Conservation (phyloP, 2,888 invertebrate genomes). For the Lasioglossum morio region DNA sequence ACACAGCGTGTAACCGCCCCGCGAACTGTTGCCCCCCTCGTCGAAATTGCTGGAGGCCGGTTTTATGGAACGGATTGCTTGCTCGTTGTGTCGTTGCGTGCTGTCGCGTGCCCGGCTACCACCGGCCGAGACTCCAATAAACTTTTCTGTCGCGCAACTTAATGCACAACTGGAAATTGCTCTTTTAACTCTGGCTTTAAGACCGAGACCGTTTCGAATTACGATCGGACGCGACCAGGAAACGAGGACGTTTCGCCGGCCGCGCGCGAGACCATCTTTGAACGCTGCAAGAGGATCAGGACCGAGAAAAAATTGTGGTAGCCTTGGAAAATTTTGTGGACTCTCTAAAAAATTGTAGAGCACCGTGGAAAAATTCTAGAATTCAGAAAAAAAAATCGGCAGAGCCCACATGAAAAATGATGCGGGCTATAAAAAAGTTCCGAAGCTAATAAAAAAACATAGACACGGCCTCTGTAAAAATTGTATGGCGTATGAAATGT, state of each 20-base stretch:
- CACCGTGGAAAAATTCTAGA: background rate
- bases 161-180: slow-evolving; percentile 15
- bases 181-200: background rate
- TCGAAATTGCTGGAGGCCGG: background rate
- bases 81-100: background rate
- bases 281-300: background rate
- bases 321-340: no score
- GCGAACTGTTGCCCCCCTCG: background rate
- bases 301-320: background rate
- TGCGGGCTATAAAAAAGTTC: no score
- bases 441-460: background rate
- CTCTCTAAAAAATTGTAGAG: background rate
- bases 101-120: background rate
- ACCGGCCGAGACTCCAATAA: background rate
- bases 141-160: slow-evolving; percentile 2
- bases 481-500: background rate
- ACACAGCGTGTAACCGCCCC: background rate
- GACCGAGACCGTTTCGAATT: slow-evolving; percentile 13
- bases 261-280: background rate
- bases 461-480: background rate
- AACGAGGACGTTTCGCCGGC: background rate
- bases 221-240: background rate
- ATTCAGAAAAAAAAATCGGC: background rate
- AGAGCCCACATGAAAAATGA: background rate
- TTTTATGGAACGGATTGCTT: slow-evolving; percentile 1